These are phyloP conservation scores for Meandrina meandrites DNA, from an alignment of 92 coral and sea anemone species.

Conservation along the genomic window DNA sequence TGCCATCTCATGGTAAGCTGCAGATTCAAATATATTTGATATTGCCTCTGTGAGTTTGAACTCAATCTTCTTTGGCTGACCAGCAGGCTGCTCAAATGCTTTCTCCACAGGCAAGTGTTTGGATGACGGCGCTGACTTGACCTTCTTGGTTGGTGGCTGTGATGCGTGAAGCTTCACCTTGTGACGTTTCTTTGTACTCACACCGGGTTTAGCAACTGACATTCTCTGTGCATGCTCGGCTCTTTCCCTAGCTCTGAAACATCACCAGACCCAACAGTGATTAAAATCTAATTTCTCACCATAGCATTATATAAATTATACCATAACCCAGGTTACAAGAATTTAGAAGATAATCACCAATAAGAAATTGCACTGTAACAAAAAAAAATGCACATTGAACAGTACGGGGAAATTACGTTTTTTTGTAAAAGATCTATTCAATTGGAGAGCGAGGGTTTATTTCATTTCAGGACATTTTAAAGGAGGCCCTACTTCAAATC, in stretches of 20 bases:
- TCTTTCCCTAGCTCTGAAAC: constrained; percentile 58
- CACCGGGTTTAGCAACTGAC: constrained; percentile 50
- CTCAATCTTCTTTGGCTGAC: constrained; percentile 82
- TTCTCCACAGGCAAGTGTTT: constrained; percentile 77
- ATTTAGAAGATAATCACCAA: not conserved
- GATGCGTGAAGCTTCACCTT: constrained; percentile 66
- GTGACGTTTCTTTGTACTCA: constrained; percentile 38
- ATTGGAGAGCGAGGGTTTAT: too few relatives aligned
- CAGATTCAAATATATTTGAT: constrained; percentile 92
- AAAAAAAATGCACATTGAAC: too few relatives aligned
- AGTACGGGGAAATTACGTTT: too few relatives aligned
- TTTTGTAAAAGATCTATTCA: too few relatives aligned
- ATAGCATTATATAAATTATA: not conserved
- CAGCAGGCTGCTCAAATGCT: constrained; percentile 89
- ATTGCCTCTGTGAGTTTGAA: constrained; percentile 89
- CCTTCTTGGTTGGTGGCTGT: constrained; percentile 72
- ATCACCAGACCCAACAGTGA: not conserved
- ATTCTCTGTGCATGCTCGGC: constrained; percentile 47
- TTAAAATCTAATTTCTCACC: not conserved
- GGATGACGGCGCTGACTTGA: constrained; percentile 41
- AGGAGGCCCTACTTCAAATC: too few relatives aligned
- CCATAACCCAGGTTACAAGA: not conserved
- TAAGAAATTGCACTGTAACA: too few relatives aligned
- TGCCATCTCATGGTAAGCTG: constrained; percentile 45
- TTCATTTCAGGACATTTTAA: not conserved